Conservation (phyloP, 2,797 vertebrate species). For the Falco columbarius region DNA sequence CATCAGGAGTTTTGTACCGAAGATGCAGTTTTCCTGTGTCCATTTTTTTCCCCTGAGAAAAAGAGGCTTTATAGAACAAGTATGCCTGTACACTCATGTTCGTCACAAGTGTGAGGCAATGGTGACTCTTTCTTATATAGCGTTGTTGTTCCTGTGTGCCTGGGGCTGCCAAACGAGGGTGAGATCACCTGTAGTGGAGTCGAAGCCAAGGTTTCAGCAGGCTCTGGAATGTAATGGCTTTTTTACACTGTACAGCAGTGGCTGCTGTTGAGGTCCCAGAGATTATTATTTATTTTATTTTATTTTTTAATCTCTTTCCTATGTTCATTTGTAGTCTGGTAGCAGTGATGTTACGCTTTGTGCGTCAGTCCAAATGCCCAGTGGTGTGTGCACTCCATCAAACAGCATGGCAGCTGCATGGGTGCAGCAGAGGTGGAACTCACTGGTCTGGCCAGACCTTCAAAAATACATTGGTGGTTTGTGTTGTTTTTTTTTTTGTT, state of each 20-base stretch:
- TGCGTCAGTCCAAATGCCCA: not conserved
- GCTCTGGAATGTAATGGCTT: not conserved
- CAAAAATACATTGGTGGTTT: not conserved
- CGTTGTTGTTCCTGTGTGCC: fast-evolving
- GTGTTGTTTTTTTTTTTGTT: too few relatives aligned
- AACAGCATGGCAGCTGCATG: too few relatives aligned
- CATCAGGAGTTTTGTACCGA: not conserved
- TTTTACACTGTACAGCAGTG: not conserved
- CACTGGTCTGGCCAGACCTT: not conserved
- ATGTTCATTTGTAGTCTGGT: not conserved
- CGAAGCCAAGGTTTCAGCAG: not conserved
- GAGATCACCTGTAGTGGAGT: not conserved
- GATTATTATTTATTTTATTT: too few relatives aligned
- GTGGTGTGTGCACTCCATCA: fast-evolving
- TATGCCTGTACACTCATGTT: not conserved
- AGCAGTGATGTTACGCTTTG: fast-evolving
- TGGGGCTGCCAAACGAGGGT: fast-evolving
- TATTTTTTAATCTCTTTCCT: too few relatives aligned
- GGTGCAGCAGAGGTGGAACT: not conserved
- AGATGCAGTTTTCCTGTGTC: not conserved
- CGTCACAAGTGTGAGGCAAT: not conserved
- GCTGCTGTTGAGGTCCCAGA: not conserved
- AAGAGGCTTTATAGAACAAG: not conserved
- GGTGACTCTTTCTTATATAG: not conserved
- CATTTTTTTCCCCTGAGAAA: not conserved